Base-by-base conservation (phyloP, 2,797 vertebrate genomes). In the Pagetopsis macropterus region DNA sequence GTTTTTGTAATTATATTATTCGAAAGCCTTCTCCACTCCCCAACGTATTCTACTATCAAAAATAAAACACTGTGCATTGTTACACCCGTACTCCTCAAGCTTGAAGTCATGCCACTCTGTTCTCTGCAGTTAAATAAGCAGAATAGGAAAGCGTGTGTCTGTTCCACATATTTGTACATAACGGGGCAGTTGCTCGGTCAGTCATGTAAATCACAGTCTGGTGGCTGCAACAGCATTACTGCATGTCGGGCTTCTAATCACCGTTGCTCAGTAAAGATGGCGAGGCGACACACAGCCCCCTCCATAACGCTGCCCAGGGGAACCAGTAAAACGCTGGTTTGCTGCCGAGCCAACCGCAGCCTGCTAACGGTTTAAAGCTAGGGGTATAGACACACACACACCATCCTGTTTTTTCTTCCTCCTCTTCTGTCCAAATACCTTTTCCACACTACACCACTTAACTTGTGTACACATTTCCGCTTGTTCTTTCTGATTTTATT, bases 211-310 rank as follows among this genome's bases (percentile, higher is more conserved):
- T 88, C 79, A 70, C 68, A 69, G 80, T 54, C 63, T 31, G 54
- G 76, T 74, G 78, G 67, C 76, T 78, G 60, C 65, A 78, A 77
- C 76, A 70, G 72, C 61, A 40, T 76, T 69, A 64, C 72, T 70
- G 55, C 72, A 64, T 64, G 52, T 58, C 60, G 67, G n/a, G 67
- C 76, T 85, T 76, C 87, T 90, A 87, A 89, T 91, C 83, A 80
- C 77, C 63, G 49, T 75, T 84, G 84, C 84, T 77, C 76, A 76
- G 79, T 90, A 83, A 91, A 88, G 78, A 92, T 81, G 84, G 79
- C 12, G 60, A 76, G 72, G 77, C 51, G 33, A 83, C 81, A 46
- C 65, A 67, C 76, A 44, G 80, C 51, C 49, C 40, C 16, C 63
- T 76, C 49, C 50, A 5, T 84, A 80, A 84, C 85, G 55, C 85